Base-by-base conservation (phyloP, 2,113 vertebrate species). In the Cepphus grylle region DNA sequence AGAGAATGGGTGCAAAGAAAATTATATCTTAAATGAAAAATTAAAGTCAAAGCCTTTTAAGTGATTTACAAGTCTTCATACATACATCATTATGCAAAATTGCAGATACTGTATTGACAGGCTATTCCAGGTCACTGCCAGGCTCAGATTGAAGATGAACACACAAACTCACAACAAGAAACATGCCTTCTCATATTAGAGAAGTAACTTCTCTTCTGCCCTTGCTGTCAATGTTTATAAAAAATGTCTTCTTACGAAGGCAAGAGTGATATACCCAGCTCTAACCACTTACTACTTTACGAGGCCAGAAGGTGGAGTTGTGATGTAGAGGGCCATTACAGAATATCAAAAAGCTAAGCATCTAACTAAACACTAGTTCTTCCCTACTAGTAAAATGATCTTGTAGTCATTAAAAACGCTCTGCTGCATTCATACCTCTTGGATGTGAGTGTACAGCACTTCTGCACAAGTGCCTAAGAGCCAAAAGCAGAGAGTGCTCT, bases 301-400 rank as follows among this genome's bases (percentile, higher is more conserved):
- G 53, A 74, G 82, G 76, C 90, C 92, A 96, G 93, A 86, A 94
- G 84, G 30, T 89, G 73, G 91, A 94, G 96, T 87, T 71, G 22
- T n/a, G 38, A 59, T 6, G 86, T 67, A 11, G 11, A 91, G 30
- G 77, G 73, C 56, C 56, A 49, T 32, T 43, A 11, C 23, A 82
- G 65, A 74, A 71, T 40, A 49, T 7, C 49, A 42, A 66, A 76
- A 92, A 58, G 34, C 72, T 38, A 49, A 22, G 27, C 30, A 25
- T 15, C 34, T 36, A 40, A 21, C 27, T 36, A 42, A 72, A 55
- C 52, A 21, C 42, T 11, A 32, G 32, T 2, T 63, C 32, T 52
- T 52, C 36, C 70, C 36, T 32, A 23, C 34, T 19, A n/a, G 36
- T 79, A 53, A 69, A 91, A 77, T 0, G 0, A 25, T 52, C 84